Evolutionary conservation across 2,888 invertebrate genomes (phyloP).

Genomic region (Philonicus albiceps): DNA sequence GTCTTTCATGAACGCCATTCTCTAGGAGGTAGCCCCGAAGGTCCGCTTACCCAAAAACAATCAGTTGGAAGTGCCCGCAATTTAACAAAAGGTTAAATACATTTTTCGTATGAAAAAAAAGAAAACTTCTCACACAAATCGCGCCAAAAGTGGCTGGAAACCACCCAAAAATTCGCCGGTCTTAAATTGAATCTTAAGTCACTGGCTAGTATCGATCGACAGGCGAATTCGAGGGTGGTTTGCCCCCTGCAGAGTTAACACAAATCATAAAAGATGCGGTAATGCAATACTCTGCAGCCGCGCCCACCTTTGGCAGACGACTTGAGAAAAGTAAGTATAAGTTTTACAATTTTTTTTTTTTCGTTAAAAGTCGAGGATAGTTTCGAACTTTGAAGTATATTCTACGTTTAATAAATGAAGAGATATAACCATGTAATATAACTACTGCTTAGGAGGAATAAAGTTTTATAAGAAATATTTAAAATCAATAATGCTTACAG

Average conservation of each 20-base stretch:
- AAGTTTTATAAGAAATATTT: neutral
- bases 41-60: neutral
- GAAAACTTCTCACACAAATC: neutral
- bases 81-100: neutral
- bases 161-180: neutral
- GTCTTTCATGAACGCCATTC: slow-evolving; percentile 11
- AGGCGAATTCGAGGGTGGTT: neutral
- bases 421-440: slow-evolving; percentile 4
- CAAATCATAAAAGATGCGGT: neutral
- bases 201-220: neutral
- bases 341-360: neutral
- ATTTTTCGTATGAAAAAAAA: neutral
- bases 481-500: neutral
- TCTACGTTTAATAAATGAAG: neutral
- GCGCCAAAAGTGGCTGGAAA: neutral
- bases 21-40: neutral
- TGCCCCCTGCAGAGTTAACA: neutral
- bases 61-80: neutral
- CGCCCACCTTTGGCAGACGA: neutral
- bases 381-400: neutral
- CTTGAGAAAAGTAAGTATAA: neutral
- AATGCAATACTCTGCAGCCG: neutral
- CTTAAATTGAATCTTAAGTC: neutral
- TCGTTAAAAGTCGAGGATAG: neutral
- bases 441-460: neutral